These are phyloP conservation scores for Phania funesta DNA, from an alignment of 2,888 invertebrate genomes.

Conservation along the genomic window DNA sequence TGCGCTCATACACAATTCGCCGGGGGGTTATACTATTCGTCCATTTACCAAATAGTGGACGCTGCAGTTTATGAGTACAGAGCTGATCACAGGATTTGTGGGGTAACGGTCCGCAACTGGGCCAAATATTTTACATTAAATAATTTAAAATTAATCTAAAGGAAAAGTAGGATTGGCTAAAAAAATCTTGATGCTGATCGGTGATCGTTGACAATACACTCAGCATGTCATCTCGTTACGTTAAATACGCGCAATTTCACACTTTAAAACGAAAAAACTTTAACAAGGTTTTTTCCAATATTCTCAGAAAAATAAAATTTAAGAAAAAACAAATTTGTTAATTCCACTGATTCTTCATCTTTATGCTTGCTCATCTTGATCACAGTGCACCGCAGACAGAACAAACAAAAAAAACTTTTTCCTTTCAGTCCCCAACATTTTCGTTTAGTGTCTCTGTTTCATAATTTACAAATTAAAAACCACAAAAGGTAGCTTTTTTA, in stretches of 20 bases:
- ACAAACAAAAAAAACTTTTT: conserved; percentile 10
- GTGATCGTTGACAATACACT: conserved; percentile 74
- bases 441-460: conserved; percentile 20
- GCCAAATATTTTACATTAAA: too few species aligned
- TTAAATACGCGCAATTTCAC: conserved; percentile 76
- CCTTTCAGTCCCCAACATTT: conserved; percentile 4
- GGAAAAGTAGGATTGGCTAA: conserved; percentile 28
- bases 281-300: conserved; percentile 51
- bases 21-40: too few species aligned
- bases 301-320: conserved; percentile 46
- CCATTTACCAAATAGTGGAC: too few species aligned
- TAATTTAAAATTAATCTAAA: background rate
- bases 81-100: too few species aligned
- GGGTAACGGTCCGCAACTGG: too few species aligned
- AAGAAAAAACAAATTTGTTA: too few species aligned
- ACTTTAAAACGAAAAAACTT: conserved; percentile 66
- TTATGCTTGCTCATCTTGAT: conserved; percentile 15
- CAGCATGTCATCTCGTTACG: conserved; percentile 73
- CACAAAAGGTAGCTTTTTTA: conserved; percentile 34
- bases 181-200: conserved; percentile 50
- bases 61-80: too few species aligned
- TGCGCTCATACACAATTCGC: too few species aligned
- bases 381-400: background rate
- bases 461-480: conserved; percentile 31
- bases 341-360: conserved; percentile 3